Percentiles rank a stretch among this genome's conserved stretches.
phyloP scores from a whole-genome alignment of 2,888 invertebrate species.

The Pomacea canaliculata region DNA sequence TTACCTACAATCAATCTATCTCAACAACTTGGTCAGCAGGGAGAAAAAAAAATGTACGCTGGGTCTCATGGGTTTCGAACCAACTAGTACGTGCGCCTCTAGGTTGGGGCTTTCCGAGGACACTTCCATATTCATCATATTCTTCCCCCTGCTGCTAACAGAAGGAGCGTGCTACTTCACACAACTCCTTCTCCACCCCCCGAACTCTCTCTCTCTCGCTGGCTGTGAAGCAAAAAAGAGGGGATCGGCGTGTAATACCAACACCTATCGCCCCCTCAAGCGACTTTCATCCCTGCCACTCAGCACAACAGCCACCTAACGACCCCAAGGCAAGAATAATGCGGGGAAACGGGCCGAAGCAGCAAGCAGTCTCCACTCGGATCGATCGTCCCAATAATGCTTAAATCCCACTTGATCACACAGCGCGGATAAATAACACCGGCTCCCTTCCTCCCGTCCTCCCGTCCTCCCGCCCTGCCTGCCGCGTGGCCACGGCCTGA shows the following conservation, averaged over 20 bases:
- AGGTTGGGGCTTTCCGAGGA: too few species aligned
- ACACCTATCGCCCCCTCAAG: neutral
- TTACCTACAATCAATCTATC: too few species aligned
- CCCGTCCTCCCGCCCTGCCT: neutral
- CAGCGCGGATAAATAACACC: constrained; percentile 1
- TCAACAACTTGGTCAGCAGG: too few species aligned
- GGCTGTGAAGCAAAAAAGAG: neutral
- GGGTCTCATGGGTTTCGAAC: too few species aligned
- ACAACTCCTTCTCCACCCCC: neutral
- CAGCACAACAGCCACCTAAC: neutral
- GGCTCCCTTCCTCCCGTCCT: neutral
- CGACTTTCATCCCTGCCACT: neutral
- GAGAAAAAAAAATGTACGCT: too few species aligned
- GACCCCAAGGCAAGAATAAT: neutral
- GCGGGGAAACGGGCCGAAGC: neutral
- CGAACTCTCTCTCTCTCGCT: neutral
- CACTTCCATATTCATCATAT: too few species aligned
- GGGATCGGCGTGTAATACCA: neutral
- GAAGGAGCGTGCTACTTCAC: too few species aligned
- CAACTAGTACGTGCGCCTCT: too few species aligned
- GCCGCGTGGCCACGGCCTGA: too few species aligned
- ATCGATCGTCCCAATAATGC: neutral
- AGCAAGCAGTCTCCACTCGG: neutral
- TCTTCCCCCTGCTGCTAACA: neutral
- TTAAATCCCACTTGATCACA: constrained; percentile 7